Conservation (phyloP, 2,888 invertebrate species). For the Xanthorhoe spadicearia region DNA sequence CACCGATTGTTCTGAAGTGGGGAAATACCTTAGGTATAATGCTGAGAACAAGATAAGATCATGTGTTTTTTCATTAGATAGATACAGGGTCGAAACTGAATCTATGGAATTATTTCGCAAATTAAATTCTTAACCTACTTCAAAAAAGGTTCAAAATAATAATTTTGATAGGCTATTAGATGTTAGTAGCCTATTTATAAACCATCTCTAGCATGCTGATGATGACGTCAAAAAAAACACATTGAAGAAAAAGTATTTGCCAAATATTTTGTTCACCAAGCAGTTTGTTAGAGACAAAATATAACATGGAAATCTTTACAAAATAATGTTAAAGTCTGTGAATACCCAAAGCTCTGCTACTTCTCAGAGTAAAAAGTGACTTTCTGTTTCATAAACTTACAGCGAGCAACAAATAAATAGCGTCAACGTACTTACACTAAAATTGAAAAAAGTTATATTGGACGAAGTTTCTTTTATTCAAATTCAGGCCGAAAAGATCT, state of each 20-base stretch:
- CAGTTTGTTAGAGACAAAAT: background rate
- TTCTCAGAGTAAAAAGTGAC: slow-evolving; percentile 50
- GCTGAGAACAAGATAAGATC: no score
- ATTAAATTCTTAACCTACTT: no score
- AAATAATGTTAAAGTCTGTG: background rate
- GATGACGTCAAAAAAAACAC: no score
- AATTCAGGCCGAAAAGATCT: slow-evolving; percentile 43
- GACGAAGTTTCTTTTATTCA: slow-evolving; percentile 46
- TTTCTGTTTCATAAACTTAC: slow-evolving; percentile 47
- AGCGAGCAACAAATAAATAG: slow-evolving; percentile 40
- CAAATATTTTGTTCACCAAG: no score
- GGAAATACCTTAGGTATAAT: background rate
- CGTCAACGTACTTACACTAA: slow-evolving; percentile 43
- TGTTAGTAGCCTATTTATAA: no score
- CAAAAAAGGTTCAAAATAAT: no score
- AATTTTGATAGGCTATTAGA: no score
- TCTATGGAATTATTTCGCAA: no score
- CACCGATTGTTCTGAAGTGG: slow-evolving; percentile 7
- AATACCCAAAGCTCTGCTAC: slow-evolving; percentile 2
- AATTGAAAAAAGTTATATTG: slow-evolving; percentile 49
- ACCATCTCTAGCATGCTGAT: no score
- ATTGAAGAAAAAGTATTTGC: no score
- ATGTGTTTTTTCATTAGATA: no score
- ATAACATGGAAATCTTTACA: background rate
- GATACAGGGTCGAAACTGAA: no score